A percentile compares a stretch with the other conserved stretches of the same genome.
These are phyloP conservation scores for Dryococelus australis DNA, from an alignment of 2,888 invertebrate species.

Conservation along the genomic window DNA sequence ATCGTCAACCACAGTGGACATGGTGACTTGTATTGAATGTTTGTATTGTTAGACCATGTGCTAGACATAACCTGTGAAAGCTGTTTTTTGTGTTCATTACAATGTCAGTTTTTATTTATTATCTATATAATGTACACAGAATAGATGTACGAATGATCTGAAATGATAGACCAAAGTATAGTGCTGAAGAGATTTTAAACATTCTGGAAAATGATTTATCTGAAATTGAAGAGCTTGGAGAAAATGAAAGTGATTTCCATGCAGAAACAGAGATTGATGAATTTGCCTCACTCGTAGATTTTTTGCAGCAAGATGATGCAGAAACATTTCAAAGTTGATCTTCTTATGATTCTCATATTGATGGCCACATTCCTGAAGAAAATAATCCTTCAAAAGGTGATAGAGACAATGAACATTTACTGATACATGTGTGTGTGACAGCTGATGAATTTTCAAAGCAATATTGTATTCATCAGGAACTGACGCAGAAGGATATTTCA, in stretches of 20 bases:
- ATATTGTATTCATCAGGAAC: neutral
- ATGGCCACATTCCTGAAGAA: too few species aligned
- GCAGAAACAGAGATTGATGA: neutral
- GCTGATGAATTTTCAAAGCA: too few species aligned
- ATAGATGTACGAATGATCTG: neutral
- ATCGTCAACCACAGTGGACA: too few species aligned
- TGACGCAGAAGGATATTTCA: neutral
- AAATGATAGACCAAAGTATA: neutral
- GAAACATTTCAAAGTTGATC: neutral
- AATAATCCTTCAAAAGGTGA: neutral
- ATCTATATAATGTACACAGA: neutral
- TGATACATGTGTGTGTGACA: neutral
- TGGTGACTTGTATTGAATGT: neutral
- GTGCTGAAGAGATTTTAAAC: neutral
- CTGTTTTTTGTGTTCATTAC: neutral
- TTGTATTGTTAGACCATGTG: neutral
- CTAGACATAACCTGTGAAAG: neutral
- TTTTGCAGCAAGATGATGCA: neutral
- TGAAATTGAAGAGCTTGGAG: neutral
- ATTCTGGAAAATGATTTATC: neutral
- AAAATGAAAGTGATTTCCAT: neutral
- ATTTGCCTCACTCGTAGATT: neutral
- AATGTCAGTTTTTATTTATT: neutral
- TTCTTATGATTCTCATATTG: neutral
- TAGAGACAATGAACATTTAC: neutral